A percentile compares a stretch with the other conserved stretches of the same genome.
These are phyloP conservation scores for Drosophila hydei DNA, from an alignment of 1,140 invertebrate species.

Conservation along the genomic window DNA sequence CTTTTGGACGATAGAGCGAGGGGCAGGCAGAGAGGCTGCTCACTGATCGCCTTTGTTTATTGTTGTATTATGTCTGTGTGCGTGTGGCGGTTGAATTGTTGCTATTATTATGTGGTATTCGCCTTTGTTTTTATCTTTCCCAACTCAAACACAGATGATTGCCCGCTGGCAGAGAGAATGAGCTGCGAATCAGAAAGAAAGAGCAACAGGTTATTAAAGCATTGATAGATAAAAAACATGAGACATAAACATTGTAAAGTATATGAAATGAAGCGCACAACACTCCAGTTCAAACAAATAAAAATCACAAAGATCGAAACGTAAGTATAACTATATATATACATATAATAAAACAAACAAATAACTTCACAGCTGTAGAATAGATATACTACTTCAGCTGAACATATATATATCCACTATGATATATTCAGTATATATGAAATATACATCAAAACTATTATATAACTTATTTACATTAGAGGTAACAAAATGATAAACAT, in stretches of 20 bases:
- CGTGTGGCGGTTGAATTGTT: conserved; percentile 32
- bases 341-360: background rate
- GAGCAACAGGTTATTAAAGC: conserved; percentile 31
- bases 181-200: conserved; percentile 43
- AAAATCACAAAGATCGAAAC: too few relatives aligned
- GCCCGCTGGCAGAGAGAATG: conserved; percentile 25
- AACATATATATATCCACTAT: too few relatives aligned
- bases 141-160: conserved; percentile 49
- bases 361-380: too few relatives aligned
- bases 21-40: conserved; percentile 1
- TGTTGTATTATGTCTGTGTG: conserved; percentile 49
- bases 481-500: conserved; percentile 13
- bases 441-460: too few relatives aligned
- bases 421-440: too few relatives aligned
- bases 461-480: too few relatives aligned
- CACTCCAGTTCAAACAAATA: background rate
- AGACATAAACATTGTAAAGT: background rate
- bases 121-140: conserved; percentile 60
- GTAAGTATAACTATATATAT: conserved; percentile 29
- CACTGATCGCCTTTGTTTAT: conserved; percentile 62
- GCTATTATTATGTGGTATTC: conserved; percentile 42
- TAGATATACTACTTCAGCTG: too few relatives aligned
- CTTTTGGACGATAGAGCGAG: background rate
- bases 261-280: background rate
- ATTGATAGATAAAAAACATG: conserved; percentile 1